Conservation (phyloP, 2,113 vertebrate species). For the Menidia beryllina region DNA sequence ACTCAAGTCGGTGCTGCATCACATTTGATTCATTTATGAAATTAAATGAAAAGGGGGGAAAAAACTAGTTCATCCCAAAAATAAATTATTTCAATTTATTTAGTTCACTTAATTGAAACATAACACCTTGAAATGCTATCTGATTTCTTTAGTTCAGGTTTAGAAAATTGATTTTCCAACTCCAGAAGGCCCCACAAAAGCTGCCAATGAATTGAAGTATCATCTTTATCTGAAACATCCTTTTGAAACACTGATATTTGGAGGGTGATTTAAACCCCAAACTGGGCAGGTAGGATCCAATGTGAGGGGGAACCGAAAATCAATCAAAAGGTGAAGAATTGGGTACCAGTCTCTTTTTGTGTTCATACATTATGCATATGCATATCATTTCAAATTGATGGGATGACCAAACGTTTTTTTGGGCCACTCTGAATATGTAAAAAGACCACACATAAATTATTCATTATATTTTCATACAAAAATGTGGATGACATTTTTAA, state of each 20-base stretch:
- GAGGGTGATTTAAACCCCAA: constrained; percentile 79
- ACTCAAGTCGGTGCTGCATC: too few relatives aligned
- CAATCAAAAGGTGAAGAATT: constrained; percentile 71
- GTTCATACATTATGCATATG: constrained; percentile 20
- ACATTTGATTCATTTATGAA: too few relatives aligned
- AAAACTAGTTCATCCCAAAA: background rate
- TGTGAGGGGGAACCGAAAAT: constrained; percentile 78
- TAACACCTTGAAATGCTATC: too few relatives aligned
- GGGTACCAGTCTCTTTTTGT: constrained; percentile 42
- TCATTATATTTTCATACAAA: background rate
- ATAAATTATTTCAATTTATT: background rate
- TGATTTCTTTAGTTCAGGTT: constrained; percentile 59
- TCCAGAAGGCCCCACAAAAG: constrained; percentile 83
- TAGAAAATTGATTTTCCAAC: constrained; percentile 86
- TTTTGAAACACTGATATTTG: constrained; percentile 84
- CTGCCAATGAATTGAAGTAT: constrained; percentile 83
- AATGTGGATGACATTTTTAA: background rate
- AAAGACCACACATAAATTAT: constrained; percentile 22
- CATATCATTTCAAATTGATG: constrained; percentile 26
- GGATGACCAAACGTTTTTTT: constrained; percentile 18
- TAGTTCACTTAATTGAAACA: too few relatives aligned
- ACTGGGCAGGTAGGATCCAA: constrained; percentile 71
- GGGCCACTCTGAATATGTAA: constrained; percentile 1
- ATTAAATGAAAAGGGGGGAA: too few relatives aligned
- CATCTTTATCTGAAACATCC: constrained; percentile 84